Evolutionary conservation across 2,888 invertebrate genomes (phyloP).

Genomic region (Trichopria drosophilae): DNA sequence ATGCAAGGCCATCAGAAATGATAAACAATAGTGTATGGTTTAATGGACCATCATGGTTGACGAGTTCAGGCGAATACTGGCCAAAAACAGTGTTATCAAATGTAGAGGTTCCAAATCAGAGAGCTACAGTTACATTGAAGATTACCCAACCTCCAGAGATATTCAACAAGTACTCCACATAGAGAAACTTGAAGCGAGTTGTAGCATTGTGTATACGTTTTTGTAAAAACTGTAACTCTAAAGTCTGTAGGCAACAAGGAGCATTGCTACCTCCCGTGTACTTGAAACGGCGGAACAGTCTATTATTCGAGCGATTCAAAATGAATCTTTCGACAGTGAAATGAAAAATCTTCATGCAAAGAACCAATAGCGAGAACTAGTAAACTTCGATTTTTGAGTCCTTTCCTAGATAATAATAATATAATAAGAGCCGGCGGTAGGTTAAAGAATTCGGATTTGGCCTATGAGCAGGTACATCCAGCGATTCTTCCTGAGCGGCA

Average conservation of each 20-base stretch:
- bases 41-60: background rate
- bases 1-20: background rate
- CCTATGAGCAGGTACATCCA: background rate
- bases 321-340: background rate
- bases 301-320: background rate
- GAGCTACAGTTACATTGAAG: too few species aligned
- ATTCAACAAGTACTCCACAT: too few species aligned
- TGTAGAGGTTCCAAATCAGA: too few species aligned
- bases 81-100: background rate
- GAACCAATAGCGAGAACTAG: background rate
- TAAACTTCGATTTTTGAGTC: background rate
- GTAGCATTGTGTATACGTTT: too few species aligned
- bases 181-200: too few species aligned
- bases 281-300: background rate
- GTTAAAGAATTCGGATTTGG: background rate
- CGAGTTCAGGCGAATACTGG: background rate
- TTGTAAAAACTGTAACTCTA: too few species aligned
- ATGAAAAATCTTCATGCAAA: background rate
- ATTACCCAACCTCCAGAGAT: too few species aligned
- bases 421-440: conserved; percentile 3
- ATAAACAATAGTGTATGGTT: background rate
- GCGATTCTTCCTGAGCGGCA: conserved; percentile 8
- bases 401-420: conserved; percentile 1
- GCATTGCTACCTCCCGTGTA: too few species aligned
- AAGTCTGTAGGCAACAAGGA: too few species aligned